phyloP scores from a whole-genome alignment of 2,888 invertebrate genomes.

The Chloroclystis v-ata region DNA sequence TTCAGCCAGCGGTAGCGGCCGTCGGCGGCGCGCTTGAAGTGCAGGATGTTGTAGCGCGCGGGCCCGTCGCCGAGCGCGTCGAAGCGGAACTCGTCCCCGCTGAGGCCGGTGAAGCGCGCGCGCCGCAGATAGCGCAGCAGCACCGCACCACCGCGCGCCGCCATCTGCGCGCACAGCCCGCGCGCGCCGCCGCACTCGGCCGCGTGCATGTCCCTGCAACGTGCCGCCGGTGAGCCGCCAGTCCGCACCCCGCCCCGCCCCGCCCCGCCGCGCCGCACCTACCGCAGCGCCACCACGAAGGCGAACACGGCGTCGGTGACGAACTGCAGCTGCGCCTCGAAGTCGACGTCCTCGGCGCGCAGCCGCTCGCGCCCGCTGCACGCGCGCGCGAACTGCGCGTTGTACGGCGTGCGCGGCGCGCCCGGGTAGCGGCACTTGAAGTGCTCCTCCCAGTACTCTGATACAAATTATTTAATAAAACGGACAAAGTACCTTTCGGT shows the following conservation, averaged over 20 bases:
- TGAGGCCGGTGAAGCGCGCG: constrained; percentile 90
- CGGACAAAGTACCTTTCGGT: too few species aligned
- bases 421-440: constrained; percentile 92
- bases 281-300: constrained; percentile 92
- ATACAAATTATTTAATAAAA: too few species aligned
- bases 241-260: background rate
- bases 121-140: constrained; percentile 89
- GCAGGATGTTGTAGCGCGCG: constrained; percentile 95
- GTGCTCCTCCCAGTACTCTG: constrained; percentile 97
- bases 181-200: constrained; percentile 82
- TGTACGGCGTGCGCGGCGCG: constrained; percentile 88
- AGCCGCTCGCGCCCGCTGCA: constrained; percentile 90
- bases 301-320: constrained; percentile 97
- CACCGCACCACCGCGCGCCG: constrained; percentile 91
- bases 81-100: constrained; percentile 93
- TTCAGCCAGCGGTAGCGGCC: constrained; percentile 89
- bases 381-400: constrained; percentile 80
- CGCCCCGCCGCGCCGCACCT: background rate
- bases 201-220: constrained; percentile 87
- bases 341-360: constrained; percentile 85
- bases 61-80: constrained; percentile 94
- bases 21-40: constrained; percentile 88
- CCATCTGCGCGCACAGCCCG: constrained; percentile 93
- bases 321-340: constrained; percentile 96
- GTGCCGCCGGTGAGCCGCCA: background rate